Percentiles rank a stretch among this genome's conserved stretches.
Conservation (phyloP, 2,888 invertebrate genomes). For the Heliconius aoede region DNA sequence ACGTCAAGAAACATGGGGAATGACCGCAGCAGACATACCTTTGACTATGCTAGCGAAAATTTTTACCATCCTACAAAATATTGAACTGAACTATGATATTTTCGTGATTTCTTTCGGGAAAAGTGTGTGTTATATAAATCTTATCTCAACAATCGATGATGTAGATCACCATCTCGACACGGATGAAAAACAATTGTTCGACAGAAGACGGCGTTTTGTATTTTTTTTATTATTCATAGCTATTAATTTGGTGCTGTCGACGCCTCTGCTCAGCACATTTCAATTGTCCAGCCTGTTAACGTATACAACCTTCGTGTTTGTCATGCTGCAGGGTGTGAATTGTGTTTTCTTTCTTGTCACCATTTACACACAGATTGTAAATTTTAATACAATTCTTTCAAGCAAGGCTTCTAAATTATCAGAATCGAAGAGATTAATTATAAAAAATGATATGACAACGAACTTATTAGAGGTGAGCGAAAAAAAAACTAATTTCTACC, state of each 20-base stretch:
- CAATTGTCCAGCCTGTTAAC: constrained; percentile 32
- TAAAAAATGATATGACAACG: constrained; percentile 47
- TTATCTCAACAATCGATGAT: constrained; percentile 58
- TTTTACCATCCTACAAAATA: constrained; percentile 51
- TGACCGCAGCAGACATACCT: constrained; percentile 59
- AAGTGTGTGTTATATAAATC: constrained; percentile 52
- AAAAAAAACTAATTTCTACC: not conserved
- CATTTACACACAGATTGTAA: constrained; percentile 56
- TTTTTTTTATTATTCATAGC: constrained; percentile 52
- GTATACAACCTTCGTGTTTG: constrained; percentile 55
- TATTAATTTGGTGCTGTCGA: constrained; percentile 47
- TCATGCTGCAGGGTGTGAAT: constrained; percentile 60
- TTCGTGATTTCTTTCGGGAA: constrained; percentile 56
- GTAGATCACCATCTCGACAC: constrained; percentile 57
- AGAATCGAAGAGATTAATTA: constrained; percentile 49
- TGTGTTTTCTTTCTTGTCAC: constrained; percentile 55
- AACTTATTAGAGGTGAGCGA: constrained; percentile 54
- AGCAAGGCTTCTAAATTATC: constrained; percentile 49
- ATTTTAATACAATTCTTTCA: constrained; percentile 56
- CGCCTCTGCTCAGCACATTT: constrained; percentile 54
- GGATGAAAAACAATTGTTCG: constrained; percentile 49
- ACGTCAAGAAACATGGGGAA: constrained; percentile 56
- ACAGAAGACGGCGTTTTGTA: constrained; percentile 52
- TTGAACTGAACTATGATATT: constrained; percentile 57
- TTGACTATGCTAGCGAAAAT: constrained; percentile 60